These are phyloP conservation scores for Tiliacea citrago DNA, from an alignment of 2,888 invertebrate species.

Conservation along the genomic window DNA sequence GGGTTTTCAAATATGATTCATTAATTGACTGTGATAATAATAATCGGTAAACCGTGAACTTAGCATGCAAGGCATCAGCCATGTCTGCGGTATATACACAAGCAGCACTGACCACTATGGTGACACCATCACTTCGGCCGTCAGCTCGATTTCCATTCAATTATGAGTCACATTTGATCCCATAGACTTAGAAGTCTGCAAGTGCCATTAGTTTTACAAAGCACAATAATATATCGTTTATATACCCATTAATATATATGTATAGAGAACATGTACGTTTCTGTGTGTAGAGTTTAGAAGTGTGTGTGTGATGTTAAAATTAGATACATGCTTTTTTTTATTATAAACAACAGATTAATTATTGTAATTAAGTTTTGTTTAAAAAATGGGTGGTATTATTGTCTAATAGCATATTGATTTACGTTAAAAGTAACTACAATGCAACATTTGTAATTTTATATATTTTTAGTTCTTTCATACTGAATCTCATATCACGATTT, in stretches of 20 bases:
- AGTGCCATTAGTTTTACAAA: constrained; percentile 53
- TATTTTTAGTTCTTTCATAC: background rate
- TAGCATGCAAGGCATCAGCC: background rate
- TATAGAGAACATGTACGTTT: constrained; percentile 51
- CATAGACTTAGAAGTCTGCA: constrained; percentile 8
- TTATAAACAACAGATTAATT: background rate
- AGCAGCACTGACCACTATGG: no score
- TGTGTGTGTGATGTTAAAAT: constrained; percentile 19
- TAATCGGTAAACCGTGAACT: background rate
- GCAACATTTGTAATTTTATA: background rate
- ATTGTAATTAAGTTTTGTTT: background rate
- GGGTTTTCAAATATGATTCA: background rate
- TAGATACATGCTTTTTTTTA: background rate
- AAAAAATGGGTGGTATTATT: background rate
- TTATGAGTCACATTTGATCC: background rate
- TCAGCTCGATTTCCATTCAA: background rate
- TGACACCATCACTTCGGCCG: background rate
- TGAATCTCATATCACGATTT: background rate
- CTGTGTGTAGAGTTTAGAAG: constrained; percentile 57
- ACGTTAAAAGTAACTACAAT: background rate
- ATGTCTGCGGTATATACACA: background rate
- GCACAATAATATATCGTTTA: constrained; percentile 43
- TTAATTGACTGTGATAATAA: background rate
- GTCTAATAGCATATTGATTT: background rate
- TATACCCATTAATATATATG: constrained; percentile 28